Percentiles rank a stretch among this genome's conserved stretches.
phyloP scores from a whole-genome alignment of 1,140 invertebrate genomes.

The Heliconius nattereri region DNA sequence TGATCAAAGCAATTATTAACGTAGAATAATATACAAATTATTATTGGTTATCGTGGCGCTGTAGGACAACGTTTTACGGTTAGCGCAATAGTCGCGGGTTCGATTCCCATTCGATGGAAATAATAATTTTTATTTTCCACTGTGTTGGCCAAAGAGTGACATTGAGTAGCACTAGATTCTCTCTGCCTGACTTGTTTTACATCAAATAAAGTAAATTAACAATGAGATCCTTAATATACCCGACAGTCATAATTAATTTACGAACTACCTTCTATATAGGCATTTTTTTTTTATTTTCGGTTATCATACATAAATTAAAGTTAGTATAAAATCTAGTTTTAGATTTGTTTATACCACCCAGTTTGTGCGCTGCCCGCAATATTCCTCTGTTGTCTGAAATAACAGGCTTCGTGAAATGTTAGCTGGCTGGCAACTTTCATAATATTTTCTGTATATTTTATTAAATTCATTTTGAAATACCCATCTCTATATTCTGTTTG shows the following conservation, averaged over 20 bases:
- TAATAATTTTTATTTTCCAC: no score
- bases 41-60: no score
- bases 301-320: not conserved
- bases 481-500: no score
- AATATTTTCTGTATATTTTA: conserved; percentile 9
- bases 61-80: no score
- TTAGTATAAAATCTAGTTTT: not conserved
- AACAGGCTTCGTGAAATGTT: conserved; percentile 18
- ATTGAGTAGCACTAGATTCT: no score
- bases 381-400: conserved; percentile 32
- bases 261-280: not conserved
- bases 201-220: no score
- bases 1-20: not conserved
- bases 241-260: no score
- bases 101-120: no score
- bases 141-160: no score
- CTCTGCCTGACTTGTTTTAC: no score
- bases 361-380: conserved; percentile 10
- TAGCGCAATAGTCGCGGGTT: no score
- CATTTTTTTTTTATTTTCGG: not conserved
- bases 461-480: not conserved
- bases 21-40: not conserved
- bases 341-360: not conserved
- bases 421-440: conserved; percentile 6
- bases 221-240: no score